Base-by-base conservation (phyloP, 2,888 invertebrate genomes). In the Cataglyphis albicans region DNA sequence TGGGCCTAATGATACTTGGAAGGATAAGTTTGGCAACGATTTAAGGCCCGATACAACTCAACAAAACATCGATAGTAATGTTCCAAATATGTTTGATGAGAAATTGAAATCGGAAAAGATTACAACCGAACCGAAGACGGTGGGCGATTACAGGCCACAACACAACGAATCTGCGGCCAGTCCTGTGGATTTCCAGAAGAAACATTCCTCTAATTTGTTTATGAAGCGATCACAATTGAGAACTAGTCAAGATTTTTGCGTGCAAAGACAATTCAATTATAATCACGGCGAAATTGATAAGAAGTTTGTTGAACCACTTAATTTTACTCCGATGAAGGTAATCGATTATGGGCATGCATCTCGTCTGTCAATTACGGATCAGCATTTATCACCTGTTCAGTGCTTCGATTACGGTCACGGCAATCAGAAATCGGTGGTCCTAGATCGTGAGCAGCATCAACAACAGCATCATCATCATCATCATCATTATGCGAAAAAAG, bases 331-430 rank as follows among this genome's bases (percentile, higher is more conserved):
- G 3, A 84, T 89, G 0, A 94, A 94, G 73, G 90, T 94, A 3
- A 93, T 94, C 5, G 94, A 94, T 81, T 94, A 94, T 29, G 91
- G 87, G 5, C 94, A 94, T 29, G 83, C 81, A 41, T 85, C 91
- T n/a, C 91, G 90, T 15, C 74, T 89, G 3, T 9, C 78, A 5
- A 81, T 82, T n/a, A 88, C 90, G 21, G 92, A 93, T 67, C 76
- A 65, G 15, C 89, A 93, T 59, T 64, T 91, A 32, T 59, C 68
- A 1, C 92, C 93, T 3, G 86, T 89, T 3, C 92, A 93, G 52
- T 89, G 89, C 41, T 94, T 91, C 65, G 94, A 95, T 78, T 95
- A 95, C 67, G 91, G 90, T 0, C 94, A 94, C 73, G 94, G 94
- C 4, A 92, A 91, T 44, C 68, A 92, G 59, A 94, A 93, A 64